These are phyloP conservation scores for Apamea epomidion DNA, from an alignment of 2,888 invertebrate genomes.

Conservation along the genomic window DNA sequence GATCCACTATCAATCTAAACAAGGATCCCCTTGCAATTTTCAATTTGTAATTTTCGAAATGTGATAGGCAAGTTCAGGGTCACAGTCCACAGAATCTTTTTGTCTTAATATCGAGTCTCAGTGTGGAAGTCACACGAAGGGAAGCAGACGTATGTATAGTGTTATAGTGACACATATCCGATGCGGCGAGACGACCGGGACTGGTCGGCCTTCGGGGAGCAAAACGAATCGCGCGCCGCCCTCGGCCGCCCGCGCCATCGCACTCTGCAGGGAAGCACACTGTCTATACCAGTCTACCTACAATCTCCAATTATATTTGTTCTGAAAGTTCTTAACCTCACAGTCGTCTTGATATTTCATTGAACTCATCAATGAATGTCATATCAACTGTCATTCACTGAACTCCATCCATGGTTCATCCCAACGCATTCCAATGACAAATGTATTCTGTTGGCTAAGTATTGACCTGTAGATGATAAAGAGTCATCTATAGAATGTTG, in stretches of 20 bases:
- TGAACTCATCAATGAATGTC: conserved; percentile 60
- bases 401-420: conserved; percentile 43
- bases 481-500: background rate
- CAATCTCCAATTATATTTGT: conserved; percentile 58
- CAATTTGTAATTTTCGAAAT: conserved; percentile 37
- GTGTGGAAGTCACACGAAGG: conserved; percentile 77
- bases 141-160: conserved; percentile 80
- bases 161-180: conserved; percentile 89
- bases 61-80: conserved; percentile 56
- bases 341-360: conserved; percentile 63
- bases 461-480: conserved; percentile 9
- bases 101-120: conserved; percentile 63
- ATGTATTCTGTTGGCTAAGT: conserved; percentile 22
- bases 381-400: conserved; percentile 53
- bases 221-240: conserved; percentile 81
- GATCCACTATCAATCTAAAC: conserved; percentile 7
- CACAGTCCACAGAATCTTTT: conserved; percentile 57
- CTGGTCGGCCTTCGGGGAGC: conserved; percentile 88
- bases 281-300: conserved; percentile 63
- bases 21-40: background rate
- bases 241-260: conserved; percentile 65
- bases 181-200: conserved; percentile 79
- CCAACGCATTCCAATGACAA: conserved; percentile 57
- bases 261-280: conserved; percentile 67
- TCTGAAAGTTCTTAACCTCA: conserved; percentile 57